Base-by-base conservation (phyloP, 2,113 vertebrate species). In the Picathartes gymnocephalus region DNA sequence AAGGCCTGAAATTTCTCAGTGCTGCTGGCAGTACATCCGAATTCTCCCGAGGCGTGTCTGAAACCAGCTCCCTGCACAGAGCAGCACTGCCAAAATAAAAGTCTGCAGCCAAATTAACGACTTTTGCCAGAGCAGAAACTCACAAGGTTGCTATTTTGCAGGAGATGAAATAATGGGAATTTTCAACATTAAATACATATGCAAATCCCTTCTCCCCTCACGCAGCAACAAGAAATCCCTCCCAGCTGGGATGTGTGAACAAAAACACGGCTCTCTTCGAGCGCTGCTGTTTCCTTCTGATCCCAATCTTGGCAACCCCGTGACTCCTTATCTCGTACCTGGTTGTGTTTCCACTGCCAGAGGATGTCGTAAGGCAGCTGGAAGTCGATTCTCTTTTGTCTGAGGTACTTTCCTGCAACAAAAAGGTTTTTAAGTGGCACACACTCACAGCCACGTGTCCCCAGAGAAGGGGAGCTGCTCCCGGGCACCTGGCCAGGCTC, bases 361-460 rank as follows among this genome's bases (percentile, higher is more conserved):
- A 99, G 98, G 95, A 99, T 99, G 93, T 99, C 99, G 70, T 99
- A 99, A 35, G 99, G 99, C 95, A 99, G 97, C 98, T 99, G 99
- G 98, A 99, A 99, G 98, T 99, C 98, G 60, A 99, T 99, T 84
- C 99, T 96, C 96, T 99, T 99, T 86, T 99, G 98, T 97, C 99
- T 98, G 83, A 99, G 98, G 97, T 99, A 99, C 97, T 99, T 99
- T 53, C 99, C 99, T 99, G 97, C 94, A 98, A 97, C 47, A 93
- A 73, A 94, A 91, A 93, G 31, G 60, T 45, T 10, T 57, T 47
- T 83, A 13, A 93, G 90, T 44, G 10, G 4, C 37, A 70, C 35
- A 35, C 28, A 4, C 71, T 79, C 57, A 5, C 13, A 37, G n/a
- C 37, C 61, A 7, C 64, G 16, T 3, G 28, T 33, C 51, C 92